phyloP scores from a whole-genome alignment of 2,888 invertebrate genomes.

The Drosophila algonquin region DNA sequence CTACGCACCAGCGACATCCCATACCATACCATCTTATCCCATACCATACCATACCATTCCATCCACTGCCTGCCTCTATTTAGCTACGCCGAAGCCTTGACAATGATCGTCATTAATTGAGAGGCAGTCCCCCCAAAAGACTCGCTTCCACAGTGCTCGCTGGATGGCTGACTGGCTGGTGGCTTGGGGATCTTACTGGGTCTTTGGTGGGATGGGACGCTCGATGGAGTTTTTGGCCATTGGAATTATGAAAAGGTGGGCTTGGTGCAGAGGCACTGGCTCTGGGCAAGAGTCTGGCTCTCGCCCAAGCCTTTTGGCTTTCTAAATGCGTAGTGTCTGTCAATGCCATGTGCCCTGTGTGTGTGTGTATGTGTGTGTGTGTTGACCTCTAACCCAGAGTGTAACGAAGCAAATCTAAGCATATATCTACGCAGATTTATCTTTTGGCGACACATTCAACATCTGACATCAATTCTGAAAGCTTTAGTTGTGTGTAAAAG shows the following conservation, averaged over 20 bases:
- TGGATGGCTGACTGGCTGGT: background rate
- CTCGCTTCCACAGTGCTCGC: slow-evolving; percentile 20
- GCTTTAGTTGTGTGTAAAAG: slow-evolving; percentile 33
- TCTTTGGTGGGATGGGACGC: background rate
- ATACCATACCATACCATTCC: background rate
- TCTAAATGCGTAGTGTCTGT: slow-evolving; percentile 67
- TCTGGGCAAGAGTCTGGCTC: slow-evolving; percentile 29
- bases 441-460: slow-evolving; percentile 56
- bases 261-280: slow-evolving; percentile 70
- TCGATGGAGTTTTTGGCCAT: slow-evolving; percentile 28
- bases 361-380: slow-evolving; percentile 38
- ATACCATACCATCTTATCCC: background rate
- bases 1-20: slow-evolving; percentile 63
- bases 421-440: slow-evolving; percentile 70
- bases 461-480: slow-evolving; percentile 49
- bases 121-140: slow-evolving; percentile 54
- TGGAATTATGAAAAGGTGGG: slow-evolving; percentile 78
- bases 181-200: background rate
- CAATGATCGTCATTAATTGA: slow-evolving; percentile 80
- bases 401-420: slow-evolving; percentile 45
- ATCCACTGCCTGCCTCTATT: slow-evolving; percentile 69
- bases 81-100: slow-evolving; percentile 77
- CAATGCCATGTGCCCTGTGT: slow-evolving; percentile 39
- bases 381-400: slow-evolving; percentile 71
- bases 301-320: slow-evolving; percentile 50